Evolutionary conservation across 1,140 invertebrate species (phyloP).

Genomic region (Mizuhopecten yessoensis): DNA sequence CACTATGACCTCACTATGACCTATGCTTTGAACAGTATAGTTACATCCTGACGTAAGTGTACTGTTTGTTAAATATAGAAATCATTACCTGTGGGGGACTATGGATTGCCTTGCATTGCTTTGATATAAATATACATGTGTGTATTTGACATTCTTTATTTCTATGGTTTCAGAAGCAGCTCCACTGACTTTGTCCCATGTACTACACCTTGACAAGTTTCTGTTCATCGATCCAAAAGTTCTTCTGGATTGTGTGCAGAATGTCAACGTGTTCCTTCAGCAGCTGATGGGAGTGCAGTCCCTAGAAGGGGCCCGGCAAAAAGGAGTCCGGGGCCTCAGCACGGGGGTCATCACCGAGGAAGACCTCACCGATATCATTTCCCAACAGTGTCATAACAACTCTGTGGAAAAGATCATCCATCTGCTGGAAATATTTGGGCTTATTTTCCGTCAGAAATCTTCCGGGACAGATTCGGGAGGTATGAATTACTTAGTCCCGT

Average conservation of each 20-base stretch:
- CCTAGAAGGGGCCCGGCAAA: conserved; percentile 53
- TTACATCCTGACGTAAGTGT: too few species aligned
- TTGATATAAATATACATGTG: too few species aligned
- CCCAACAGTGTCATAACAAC: conserved; percentile 27
- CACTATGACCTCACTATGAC: too few species aligned
- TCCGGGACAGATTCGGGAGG: background rate
- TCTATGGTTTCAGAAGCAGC: conserved; percentile 52
- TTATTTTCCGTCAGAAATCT: conserved; percentile 53
- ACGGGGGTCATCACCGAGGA: conserved; percentile 54
- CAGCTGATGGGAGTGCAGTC: conserved; percentile 30
- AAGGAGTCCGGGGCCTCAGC: conserved; percentile 47
- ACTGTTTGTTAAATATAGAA: too few species aligned
- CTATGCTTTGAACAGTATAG: too few species aligned
- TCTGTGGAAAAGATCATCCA: conserved; percentile 48
- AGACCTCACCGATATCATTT: conserved; percentile 47
- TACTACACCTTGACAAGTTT: conserved; percentile 53
- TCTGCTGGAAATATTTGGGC: conserved; percentile 53
- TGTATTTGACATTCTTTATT: background rate
- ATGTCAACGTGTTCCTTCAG: conserved; percentile 49
- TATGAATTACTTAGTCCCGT: conserved; percentile 61
- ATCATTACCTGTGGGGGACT: too few species aligned
- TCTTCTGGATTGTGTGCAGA: conserved; percentile 51
- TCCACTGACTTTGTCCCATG: conserved; percentile 47
- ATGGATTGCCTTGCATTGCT: too few species aligned
- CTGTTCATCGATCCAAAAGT: conserved; percentile 60